Percentiles rank a stretch among this genome's conserved stretches.
Conservation (phyloP, 2,797 vertebrate species). For the Gadopsis marmoratus region DNA sequence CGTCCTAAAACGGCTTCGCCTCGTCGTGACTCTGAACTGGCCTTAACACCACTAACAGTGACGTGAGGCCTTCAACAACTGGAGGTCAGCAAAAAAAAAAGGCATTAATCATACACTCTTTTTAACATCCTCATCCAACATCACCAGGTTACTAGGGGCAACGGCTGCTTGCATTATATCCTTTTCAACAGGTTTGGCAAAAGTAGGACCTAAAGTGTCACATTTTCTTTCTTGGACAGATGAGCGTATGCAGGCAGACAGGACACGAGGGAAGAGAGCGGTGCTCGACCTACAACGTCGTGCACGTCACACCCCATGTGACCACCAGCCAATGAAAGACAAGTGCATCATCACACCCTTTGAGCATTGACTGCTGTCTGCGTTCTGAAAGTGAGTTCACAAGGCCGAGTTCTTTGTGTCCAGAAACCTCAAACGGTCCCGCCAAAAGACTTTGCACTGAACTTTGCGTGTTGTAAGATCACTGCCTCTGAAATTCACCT, state of each 20-base stretch:
- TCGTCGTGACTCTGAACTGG: no score
- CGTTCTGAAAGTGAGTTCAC: not conserved
- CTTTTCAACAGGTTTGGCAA: not conserved
- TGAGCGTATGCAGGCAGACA: no score
- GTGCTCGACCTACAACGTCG: not conserved
- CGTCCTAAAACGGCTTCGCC: no score
- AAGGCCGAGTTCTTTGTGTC: not conserved
- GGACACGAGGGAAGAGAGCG: not conserved
- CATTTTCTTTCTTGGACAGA: not conserved
- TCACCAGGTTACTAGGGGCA: not conserved
- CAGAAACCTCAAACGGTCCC: slow-evolving; percentile 12
- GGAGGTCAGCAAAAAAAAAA: not conserved
- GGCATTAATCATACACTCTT: not conserved
- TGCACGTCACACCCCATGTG: not conserved
- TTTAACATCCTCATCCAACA: not conserved
- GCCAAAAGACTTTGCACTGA: slow-evolving; percentile 13
- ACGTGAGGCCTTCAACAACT: not conserved
- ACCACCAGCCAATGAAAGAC: not conserved
- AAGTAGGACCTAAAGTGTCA: not conserved
- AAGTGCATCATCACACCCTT: not conserved
- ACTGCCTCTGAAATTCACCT: slow-evolving; percentile 36
- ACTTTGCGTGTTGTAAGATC: slow-evolving; percentile 22
- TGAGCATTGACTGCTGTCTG: not conserved
- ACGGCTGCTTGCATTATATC: not conserved
- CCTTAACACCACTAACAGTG: not conserved